These are phyloP conservation scores for Florisuga fusca DNA, from an alignment of 2,797 vertebrate genomes.

Conservation along the genomic window DNA sequence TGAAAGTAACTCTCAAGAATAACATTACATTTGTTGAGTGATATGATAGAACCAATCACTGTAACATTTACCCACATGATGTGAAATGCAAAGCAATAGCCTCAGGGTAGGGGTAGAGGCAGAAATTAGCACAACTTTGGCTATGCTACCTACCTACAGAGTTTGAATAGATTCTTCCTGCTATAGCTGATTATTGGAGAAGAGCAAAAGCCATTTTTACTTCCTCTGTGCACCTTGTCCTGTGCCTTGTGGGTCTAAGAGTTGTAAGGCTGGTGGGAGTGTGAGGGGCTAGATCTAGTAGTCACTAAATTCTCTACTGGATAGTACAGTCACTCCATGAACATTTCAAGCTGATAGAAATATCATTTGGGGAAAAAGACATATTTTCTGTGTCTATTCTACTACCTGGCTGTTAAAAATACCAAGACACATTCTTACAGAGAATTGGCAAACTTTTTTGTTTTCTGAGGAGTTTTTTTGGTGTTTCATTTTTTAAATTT, in stretches of 20 bases:
- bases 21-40: not conserved
- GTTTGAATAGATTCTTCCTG: not conserved
- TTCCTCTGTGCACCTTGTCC: fast-evolving
- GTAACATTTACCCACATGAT: not conserved
- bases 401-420: not conserved
- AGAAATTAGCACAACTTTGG: not conserved
- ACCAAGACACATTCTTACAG: not conserved
- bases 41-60: not conserved
- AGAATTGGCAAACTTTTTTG: not conserved
- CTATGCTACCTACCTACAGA: not conserved
- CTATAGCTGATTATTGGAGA: fast-evolving
- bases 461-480: not conserved
- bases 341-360: not conserved
- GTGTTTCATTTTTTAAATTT: not conserved
- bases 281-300: not conserved
- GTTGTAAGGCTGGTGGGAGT: not conserved
- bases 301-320: not conserved
- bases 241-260: not conserved
- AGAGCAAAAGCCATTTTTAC: not conserved
- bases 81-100: not conserved
- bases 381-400: not conserved
- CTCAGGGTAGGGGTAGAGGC: not conserved
- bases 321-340: not conserved
- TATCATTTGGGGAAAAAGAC: not conserved
- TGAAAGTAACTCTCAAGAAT: not conserved